A percentile compares a stretch with the other conserved stretches of the same genome.
Evolutionary conservation across 2,797 vertebrate genomes (phyloP).

Genomic region (Enteromius fasciolatus): DNA sequence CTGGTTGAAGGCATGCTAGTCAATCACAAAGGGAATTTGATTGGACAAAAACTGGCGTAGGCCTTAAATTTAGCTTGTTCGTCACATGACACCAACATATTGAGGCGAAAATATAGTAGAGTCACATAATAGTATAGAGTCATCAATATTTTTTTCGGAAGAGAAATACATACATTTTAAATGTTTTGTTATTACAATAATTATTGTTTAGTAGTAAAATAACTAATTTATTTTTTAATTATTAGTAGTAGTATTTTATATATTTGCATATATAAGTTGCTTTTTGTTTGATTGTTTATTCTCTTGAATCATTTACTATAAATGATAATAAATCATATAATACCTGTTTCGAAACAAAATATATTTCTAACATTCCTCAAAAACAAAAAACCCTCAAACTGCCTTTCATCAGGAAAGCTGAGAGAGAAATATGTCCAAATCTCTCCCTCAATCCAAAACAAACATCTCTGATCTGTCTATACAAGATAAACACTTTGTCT

Average conservation of each 20-base stretch:
- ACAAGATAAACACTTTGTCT: constrained; percentile 19
- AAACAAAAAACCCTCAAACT: neutral
- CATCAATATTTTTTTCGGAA: neutral
- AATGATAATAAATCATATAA: neutral
- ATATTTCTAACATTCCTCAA: neutral
- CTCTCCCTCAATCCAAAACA: constrained; percentile 36
- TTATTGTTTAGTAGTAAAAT: too few relatives aligned
- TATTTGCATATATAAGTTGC: too few relatives aligned
- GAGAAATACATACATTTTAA: neutral
- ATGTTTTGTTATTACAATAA: neutral
- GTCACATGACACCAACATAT: too few relatives aligned
- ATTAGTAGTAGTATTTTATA: too few relatives aligned
- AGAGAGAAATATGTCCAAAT: constrained; percentile 14
- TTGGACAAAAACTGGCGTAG: neutral
- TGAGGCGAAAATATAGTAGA: too few relatives aligned
- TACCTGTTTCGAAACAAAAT: neutral
- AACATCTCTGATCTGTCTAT: constrained; percentile 38
- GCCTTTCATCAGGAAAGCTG: constrained; percentile 33
- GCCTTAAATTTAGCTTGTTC: too few relatives aligned
- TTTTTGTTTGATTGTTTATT: neutral
- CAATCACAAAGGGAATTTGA: neutral
- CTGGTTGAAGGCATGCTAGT: neutral
- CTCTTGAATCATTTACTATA: neutral
- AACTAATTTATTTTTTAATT: too few relatives aligned
- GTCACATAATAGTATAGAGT: neutral